These are phyloP conservation scores for Gryllus bimaculatus DNA, from an alignment of 1,140 invertebrate species.

Conservation along the genomic window DNA sequence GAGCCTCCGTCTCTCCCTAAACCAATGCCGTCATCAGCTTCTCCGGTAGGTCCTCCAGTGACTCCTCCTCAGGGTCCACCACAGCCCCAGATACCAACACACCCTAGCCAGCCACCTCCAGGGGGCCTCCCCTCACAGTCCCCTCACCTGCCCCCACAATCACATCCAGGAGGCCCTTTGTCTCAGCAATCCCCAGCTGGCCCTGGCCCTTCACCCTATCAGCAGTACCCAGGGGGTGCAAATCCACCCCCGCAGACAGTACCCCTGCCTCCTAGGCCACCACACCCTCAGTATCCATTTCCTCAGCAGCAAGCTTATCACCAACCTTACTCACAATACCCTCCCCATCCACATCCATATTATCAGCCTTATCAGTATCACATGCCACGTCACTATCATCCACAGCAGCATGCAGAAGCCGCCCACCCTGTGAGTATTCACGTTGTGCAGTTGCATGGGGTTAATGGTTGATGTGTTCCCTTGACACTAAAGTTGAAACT, in stretches of 20 bases:
- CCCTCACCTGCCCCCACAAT: background rate
- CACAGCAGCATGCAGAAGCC: conserved; percentile 14
- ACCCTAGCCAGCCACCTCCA: conserved; percentile 6
- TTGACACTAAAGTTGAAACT: too few species aligned
- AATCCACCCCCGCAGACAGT: conserved; percentile 16
- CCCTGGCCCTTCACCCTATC: background rate
- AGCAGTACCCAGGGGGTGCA: background rate
- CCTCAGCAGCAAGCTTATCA: conserved; percentile 14
- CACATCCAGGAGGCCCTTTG: background rate
- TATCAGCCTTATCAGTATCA: conserved; percentile 20
- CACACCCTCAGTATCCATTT: conserved; percentile 17
- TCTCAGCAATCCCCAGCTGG: conserved; percentile 6
- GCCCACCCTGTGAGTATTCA: conserved; percentile 10
- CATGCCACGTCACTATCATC: conserved; percentile 19
- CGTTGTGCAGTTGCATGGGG: too few species aligned
- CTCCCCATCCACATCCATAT: conserved; percentile 19
- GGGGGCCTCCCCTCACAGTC: conserved; percentile 2
- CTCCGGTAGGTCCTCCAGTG: background rate
- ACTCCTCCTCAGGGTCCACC: conserved; percentile 11
- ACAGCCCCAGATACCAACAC: conserved; percentile 12
- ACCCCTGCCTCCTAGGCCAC: conserved; percentile 13
- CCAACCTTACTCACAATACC: conserved; percentile 15
- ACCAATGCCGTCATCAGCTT: background rate
- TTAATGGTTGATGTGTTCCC: too few species aligned
- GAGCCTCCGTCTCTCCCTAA: conserved; percentile 6